Evolutionary conservation across 2,888 invertebrate genomes (phyloP), one percentile per base, ranked within the genome.

Genomic region (Rhagium mordax): DNA sequence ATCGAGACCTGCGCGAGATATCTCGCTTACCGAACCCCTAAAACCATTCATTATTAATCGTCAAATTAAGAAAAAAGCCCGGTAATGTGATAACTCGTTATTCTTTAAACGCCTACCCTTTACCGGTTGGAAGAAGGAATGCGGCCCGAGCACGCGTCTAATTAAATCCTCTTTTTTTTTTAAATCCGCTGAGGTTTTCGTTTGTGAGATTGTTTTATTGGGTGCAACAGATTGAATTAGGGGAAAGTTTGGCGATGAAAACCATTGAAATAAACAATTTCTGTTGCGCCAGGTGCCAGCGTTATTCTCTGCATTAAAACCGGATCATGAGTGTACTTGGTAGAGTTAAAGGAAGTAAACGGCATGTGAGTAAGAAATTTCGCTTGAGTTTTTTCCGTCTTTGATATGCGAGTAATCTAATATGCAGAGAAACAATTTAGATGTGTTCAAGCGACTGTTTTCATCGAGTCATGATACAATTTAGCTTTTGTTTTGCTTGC

Each of bases 1-100:
- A 41, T 47, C 71, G 65, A 68, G 75, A 75, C 81, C 77, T 79
- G 81, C 80, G 81, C 81, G 75, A 73, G 71, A 74, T 78, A 72
- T 74, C 78, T 61, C 72, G 71, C 74, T 60, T 41, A 21, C 47
- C 13, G 51, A 48, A 18, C 71, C 72, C 70, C 61, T 16, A 67
- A 71, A 71, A 67, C 74, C 80, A 74, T 79, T 74, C 65, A 77
- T 78, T 78, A 81, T 79, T 81, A 79, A 79, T 77, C 73, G 74
- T 16, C 77, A 68, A 79, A 79, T 81, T 78, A 78, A 77, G 79
- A 76, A 77, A 77, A 76, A 74, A 73, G 70, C 33, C 60, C 51
- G 48, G 71, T 53, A 71, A 71, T 71, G 61, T 55, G 33, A 41
- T 60, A 51, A 61, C 65, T 59, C 47, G 66, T 65, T 64, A 59